Conservation (phyloP, 2,113 vertebrate genomes). For the Phodopus roborovskii region DNA sequence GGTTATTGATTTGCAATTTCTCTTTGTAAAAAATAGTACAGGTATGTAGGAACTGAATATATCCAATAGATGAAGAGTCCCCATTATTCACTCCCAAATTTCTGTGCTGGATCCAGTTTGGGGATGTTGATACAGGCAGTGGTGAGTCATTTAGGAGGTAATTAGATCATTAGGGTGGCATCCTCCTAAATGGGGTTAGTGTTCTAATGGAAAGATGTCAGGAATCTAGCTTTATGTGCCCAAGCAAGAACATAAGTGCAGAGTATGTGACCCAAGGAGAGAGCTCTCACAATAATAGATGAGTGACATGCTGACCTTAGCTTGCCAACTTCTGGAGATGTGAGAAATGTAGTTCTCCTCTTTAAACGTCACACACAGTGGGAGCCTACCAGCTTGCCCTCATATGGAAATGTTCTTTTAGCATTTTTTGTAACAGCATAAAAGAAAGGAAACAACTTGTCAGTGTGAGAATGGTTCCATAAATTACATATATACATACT, state of each 20-base stretch:
- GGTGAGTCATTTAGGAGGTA: not conserved
- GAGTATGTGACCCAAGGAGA: not conserved
- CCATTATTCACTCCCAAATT: not conserved
- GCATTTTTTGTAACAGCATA: not conserved
- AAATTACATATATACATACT: not conserved
- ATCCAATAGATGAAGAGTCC: not conserved
- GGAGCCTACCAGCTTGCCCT: not conserved
- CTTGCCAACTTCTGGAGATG: not conserved
- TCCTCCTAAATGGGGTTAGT: not conserved
- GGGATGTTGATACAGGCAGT: not conserved
- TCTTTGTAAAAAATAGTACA: not conserved
- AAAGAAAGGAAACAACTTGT: not conserved
- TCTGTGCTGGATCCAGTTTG: not conserved
- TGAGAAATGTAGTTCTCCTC: not conserved
- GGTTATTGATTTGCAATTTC: not conserved
- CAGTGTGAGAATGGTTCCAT: not conserved
- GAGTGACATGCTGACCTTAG: no score
- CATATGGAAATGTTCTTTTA: not conserved
- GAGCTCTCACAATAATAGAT: not conserved
- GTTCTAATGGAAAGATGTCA: not conserved
- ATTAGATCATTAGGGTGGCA: not conserved
- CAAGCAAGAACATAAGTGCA: not conserved
- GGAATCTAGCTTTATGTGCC: not conserved
- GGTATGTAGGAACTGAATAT: not conserved
- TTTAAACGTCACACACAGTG: not conserved